phyloP scores from a whole-genome alignment of 2,113 vertebrate genomes.

The Diadophis punctatus region DNA sequence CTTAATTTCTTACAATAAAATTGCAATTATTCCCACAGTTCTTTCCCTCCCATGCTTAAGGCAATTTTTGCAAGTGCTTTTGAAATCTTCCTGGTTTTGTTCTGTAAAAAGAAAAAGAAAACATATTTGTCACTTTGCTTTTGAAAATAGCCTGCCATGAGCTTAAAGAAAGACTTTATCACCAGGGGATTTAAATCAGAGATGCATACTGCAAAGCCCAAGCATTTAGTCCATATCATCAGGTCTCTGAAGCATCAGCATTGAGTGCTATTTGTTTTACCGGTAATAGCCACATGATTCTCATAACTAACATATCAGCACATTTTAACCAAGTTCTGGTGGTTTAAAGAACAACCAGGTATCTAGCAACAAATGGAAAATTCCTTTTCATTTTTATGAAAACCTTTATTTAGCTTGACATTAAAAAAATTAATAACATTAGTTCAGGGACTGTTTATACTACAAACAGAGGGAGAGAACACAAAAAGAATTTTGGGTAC shows the following conservation, averaged over 20 bases:
- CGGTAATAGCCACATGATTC: neutral
- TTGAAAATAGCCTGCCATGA: neutral
- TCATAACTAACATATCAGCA: neutral
- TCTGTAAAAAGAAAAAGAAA: neutral
- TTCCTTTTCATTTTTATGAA: neutral
- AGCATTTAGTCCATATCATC: neutral
- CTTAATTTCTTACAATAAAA: neutral
- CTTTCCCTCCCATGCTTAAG: neutral
- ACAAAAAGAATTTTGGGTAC: neutral
- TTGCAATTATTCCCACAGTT: neutral
- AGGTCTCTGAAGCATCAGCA: neutral
- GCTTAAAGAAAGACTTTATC: neutral
- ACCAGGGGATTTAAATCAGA: neutral
- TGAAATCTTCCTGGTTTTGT: neutral
- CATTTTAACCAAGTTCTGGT: neutral
- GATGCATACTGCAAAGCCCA: neutral
- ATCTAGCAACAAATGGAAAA: neutral
- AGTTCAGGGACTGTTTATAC: neutral
- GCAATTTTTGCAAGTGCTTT: neutral
- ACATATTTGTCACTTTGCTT: neutral
- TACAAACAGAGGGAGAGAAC: neutral
- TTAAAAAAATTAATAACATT: neutral
- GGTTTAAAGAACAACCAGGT: neutral
- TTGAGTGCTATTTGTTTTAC: neutral
- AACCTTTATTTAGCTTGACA: neutral